Percentiles rank a stretch among this genome's conserved stretches.
phyloP scores from a whole-genome alignment of 1,140 invertebrate species.

The Drosophila takahashii region DNA sequence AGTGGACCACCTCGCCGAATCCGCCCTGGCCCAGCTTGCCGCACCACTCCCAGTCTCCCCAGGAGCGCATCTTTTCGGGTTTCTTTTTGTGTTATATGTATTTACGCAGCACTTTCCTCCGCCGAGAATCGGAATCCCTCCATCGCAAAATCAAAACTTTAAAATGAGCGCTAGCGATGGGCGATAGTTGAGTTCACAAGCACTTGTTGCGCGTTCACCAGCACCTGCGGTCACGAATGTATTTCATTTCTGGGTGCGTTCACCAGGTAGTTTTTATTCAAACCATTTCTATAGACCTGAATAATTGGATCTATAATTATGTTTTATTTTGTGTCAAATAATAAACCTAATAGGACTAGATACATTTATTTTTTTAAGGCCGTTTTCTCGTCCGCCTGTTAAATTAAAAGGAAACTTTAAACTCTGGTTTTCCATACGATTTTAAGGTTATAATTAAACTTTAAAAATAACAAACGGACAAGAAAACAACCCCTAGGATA shows the following conservation, averaged over 20 bases:
- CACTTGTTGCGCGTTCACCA: neutral
- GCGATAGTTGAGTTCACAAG: neutral
- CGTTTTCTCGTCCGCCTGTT: too few relatives aligned
- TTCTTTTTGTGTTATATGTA: neutral
- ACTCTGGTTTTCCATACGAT: too few relatives aligned
- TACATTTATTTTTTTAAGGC: too few relatives aligned
- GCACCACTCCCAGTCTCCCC: conserved; percentile 38
- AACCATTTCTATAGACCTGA: neutral
- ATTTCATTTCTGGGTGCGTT: neutral
- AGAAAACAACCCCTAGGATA: too few relatives aligned
- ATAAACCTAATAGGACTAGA: too few relatives aligned
- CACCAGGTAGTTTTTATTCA: neutral
- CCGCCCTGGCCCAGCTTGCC: conserved; percentile 60
- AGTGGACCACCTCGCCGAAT: conserved; percentile 66
- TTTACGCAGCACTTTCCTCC: neutral
- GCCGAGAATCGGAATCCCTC: neutral
- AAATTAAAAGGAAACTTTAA: too few relatives aligned
- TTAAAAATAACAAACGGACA: too few relatives aligned
- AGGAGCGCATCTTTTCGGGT: neutral
- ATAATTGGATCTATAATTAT: too few relatives aligned
- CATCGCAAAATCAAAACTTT: conserved; percentile 25
- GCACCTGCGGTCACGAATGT: neutral
- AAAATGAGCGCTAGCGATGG: conserved; percentile 8
- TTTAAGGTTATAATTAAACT: too few relatives aligned
- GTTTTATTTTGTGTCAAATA: too few relatives aligned